These are phyloP conservation scores for Carettochelys insculpta DNA, from an alignment of 2,113 vertebrate genomes.

Conservation along the genomic window DNA sequence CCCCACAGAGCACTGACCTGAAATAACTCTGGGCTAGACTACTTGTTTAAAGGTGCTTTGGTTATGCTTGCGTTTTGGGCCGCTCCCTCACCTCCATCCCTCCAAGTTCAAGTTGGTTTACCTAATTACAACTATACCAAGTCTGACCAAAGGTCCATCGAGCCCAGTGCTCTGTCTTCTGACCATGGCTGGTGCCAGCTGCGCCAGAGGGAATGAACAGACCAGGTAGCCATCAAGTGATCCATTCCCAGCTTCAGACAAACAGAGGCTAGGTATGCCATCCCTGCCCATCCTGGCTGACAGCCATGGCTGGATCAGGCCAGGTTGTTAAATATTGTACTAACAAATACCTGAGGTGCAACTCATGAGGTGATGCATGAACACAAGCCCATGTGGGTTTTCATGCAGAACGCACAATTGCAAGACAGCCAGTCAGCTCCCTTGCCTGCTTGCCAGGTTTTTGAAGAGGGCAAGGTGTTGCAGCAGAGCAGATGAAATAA, in stretches of 20 bases:
- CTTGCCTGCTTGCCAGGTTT: neutral
- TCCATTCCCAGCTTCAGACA: too few species aligned
- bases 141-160: too few species aligned
- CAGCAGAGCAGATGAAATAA: neutral
- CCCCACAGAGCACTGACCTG: neutral
- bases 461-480: neutral
- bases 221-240: too few species aligned
- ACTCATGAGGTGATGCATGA: neutral
- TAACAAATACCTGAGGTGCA: neutral
- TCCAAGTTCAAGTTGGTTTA: neutral
- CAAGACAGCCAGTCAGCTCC: neutral
- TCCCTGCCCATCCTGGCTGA: too few species aligned
- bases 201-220: too few species aligned
- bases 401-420: neutral
- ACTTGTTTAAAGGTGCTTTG: neutral
- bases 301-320: neutral
- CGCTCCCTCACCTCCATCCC: neutral
- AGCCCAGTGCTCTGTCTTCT: too few species aligned
- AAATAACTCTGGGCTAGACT: neutral
- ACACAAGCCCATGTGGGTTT: neutral
- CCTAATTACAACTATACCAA: too few species aligned
- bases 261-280: too few species aligned
- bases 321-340: neutral
- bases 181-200: too few species aligned
- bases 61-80: neutral